Base-by-base conservation (phyloP, 2,113 vertebrate species). In the Etheostoma spectabile region DNA sequence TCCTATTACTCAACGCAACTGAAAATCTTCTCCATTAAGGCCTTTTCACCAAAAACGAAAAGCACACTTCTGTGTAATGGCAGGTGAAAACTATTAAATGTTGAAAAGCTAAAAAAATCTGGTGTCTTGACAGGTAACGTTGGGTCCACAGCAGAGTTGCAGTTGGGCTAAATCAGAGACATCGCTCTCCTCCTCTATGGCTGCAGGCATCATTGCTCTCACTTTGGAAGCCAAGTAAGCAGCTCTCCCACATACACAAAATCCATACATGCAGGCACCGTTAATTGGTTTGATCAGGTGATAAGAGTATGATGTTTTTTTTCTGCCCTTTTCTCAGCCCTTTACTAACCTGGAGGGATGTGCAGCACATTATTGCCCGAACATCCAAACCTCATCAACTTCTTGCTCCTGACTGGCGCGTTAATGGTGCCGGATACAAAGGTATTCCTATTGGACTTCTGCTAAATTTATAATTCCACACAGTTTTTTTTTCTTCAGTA, bases 221-320 rank as follows among this genome's bases (percentile, higher is more conserved):
- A 95, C 96, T 71, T 93, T 99, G 93, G 97, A 99, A 86, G 98
- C 98, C 91, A 99, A 99, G 98, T 99, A 97, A 97, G 95, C 91
- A 42, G 8, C 68, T 55, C 8, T 4, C 45, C 19, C 38, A 33
- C 46, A 68, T 48, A 75, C 38, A 66, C 15, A 55, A 38, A 56
- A 85, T 80, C 62, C 61, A 83, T 65, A 70, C 79, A 59, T 73
- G 14, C 62, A 73, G 48, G 45, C 33, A 21, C 45, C 1, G 7
- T 75, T 63, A 21, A 48, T 63, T n/a, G 16, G 16, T 74, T 33
- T 55, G 65, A 77, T 35, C 27, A 0, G 6, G 11, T 16, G 52
- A 53, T 51, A 57, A 66, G 45, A 30, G 11, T 4, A n/a, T 84
- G 68, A 76, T 66, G 59, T 56, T 79, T 64, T 61, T 73, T 46